phyloP scores from a whole-genome alignment of 2,797 vertebrate species.

The Lemur catta region DNA sequence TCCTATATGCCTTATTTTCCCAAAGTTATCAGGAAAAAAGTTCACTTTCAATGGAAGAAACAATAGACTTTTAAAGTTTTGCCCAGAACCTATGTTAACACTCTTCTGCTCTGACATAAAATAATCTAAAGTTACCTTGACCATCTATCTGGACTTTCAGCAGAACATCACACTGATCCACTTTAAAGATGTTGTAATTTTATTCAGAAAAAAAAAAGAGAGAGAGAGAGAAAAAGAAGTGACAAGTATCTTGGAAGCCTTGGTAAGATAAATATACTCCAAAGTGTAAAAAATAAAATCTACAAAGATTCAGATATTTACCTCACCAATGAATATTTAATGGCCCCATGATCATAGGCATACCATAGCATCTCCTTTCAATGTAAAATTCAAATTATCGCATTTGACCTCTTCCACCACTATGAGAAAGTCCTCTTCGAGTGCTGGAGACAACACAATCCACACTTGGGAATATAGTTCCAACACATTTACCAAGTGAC shows the following conservation, averaged over 20 bases:
- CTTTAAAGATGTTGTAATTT: not conserved
- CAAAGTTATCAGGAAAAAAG: not conserved
- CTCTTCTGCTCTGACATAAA: not conserved
- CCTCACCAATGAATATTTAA: not conserved
- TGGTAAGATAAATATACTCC: not conserved
- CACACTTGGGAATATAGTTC: not conserved
- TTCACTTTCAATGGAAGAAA: not conserved
- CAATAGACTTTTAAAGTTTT: not conserved
- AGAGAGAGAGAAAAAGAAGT: not conserved
- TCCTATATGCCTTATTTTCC: not conserved
- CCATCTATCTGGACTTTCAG: not conserved
- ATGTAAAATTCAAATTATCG: not conserved
- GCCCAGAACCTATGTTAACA: not conserved
- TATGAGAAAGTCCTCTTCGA: not conserved
- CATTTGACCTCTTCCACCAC: not conserved
- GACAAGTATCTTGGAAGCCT: not conserved
- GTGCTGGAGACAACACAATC: not conserved
- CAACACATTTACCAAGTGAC: not conserved
- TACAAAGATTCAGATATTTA: not conserved
- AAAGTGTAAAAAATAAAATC: not conserved
- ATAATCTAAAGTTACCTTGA: not conserved
- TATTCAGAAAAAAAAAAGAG: not conserved
- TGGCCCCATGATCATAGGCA: not conserved
- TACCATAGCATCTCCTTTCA: not conserved
- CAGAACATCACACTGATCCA: not conserved